Evolutionary conservation across 2,797 vertebrate genomes (phyloP).

Genomic region (Steatocranus sp.): DNA sequence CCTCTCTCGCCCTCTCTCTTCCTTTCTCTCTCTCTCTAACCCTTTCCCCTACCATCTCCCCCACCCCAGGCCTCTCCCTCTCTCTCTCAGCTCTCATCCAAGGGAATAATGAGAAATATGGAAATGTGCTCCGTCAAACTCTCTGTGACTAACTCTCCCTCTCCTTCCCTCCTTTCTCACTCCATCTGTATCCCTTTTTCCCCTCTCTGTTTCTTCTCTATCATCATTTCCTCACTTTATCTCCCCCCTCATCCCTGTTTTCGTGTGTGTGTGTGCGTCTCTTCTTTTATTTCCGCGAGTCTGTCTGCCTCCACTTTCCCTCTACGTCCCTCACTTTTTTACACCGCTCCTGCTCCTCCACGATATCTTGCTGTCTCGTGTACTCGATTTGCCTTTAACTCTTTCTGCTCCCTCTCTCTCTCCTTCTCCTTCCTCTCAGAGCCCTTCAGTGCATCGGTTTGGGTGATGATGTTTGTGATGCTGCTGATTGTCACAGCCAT

Average conservation of each 20-base stretch:
- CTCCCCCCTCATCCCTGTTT: slow-evolving; percentile 12
- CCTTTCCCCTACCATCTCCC: slow-evolving; percentile 1
- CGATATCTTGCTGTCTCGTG: neutral
- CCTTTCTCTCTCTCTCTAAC: slow-evolving; percentile 21
- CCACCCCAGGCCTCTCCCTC: slow-evolving; percentile 36
- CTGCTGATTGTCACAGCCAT: slow-evolving; percentile 95
- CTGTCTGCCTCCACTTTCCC: slow-evolving; percentile 2
- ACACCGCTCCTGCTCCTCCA: neutral
- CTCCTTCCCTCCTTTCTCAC: slow-evolving; percentile 4
- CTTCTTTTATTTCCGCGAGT: slow-evolving; percentile 4
- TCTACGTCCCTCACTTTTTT: neutral
- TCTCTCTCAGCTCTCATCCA: slow-evolving; percentile 62
- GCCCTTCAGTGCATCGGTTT: slow-evolving; percentile 97
- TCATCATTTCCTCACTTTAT: slow-evolving; percentile 58
- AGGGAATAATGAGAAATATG: slow-evolving; percentile 77
- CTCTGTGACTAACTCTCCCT: slow-evolving; percentile 65
- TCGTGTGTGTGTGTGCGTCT: neutral
- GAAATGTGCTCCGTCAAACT: slow-evolving; percentile 70
- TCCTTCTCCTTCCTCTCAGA: slow-evolving; percentile 71
- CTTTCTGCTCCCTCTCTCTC: neutral
- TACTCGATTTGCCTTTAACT: slow-evolving; percentile 7
- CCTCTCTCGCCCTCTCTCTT: neutral
- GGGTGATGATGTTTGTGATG: slow-evolving; percentile 99
- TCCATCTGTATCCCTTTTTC: slow-evolving; percentile 74
- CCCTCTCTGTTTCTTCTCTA: slow-evolving; percentile 74